Evolutionary conservation across 2,113 vertebrate species (phyloP), one percentile per base, ranked within the genome.

Genomic region (Microtus montanus): DNA sequence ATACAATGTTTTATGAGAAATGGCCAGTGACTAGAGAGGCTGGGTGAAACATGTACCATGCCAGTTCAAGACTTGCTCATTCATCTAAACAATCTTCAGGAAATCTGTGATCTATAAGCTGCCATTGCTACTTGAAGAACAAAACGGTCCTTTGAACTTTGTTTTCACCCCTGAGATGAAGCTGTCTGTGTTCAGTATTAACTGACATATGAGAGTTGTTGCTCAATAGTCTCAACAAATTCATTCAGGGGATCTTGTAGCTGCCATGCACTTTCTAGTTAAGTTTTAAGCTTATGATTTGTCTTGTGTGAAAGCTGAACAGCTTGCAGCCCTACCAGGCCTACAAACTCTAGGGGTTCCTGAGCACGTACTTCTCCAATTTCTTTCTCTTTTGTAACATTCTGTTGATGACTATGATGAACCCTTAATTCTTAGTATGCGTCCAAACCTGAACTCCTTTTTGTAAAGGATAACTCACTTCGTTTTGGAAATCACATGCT

Each of bases 141-240:
- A 73, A 66, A 77, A 93, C 15, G 5, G 13, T 68, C 49, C 26
- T 68, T 84, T 54, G 86, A 93, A 64, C 49, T 96, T 92, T 77
- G 44, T 89, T 95, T 93, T 54, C 17, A 61, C 68, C 20, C 75
- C 63, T 28, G 49, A 84, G 38, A 90, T 90, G 68, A 94, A 26
- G 61, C 63, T 4, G 14, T 63, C 15, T 44, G 22, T 71, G 20
- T 44, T 77, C 70, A 58, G 24, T 82, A 66, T 80, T 90, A 73
- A 77, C 44, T 54, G 92, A 71, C 47, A 78, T 58, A 90, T 38
- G 52, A 86, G 24, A 71, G 70, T 35, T 52, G n/a, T 66, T 77
- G 47, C 78, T 96, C 90, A 49, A 92, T 28, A 96, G 66, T 77
- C 64, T 87, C 52, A 49, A 30, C 19, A 87, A 75, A 44, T 91